Base-by-base conservation (phyloP, 2,888 invertebrate species). In the Melitaea athalia region DNA sequence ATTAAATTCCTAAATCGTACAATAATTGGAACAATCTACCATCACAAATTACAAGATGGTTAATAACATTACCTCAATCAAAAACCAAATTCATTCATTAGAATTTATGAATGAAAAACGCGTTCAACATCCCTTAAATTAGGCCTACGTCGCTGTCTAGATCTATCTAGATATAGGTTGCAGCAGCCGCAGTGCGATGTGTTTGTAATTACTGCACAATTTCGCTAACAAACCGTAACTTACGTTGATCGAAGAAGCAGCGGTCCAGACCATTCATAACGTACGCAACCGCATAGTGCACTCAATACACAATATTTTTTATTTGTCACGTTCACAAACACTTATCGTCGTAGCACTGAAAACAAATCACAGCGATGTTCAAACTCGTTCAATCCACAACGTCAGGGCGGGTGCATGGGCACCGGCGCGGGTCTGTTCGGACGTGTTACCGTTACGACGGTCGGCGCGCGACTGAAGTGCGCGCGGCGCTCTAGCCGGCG, bases 211-310 rank as follows among this genome's bases (percentile, higher is more conserved):
- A 78, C 79, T 57, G 57, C 79, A 84, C 86, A 86, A 67, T 63
- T 65, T 65, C 68, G 62, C 60, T 65, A 64, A 66, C 64, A 70
- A 74, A 76, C 69, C 74, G 67, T 81, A 81, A 85, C 92, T 92
- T 88, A 92, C 92, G 92, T 91, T 92, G 92, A 90, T 92, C 92
- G 89, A 92, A 92, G 89, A 92, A 92, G 86, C 92, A 92, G 86
- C 92, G 91, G 88, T 92, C 92, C 89, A 92, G 87, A 89, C 92
- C 92, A 92, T 92, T 92, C 92, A 92, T 92, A 88, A 92, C 92
- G 87, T 85, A 84, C 83, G 88, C 85, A 89, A 88, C 89, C 84
- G 86, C 92, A 92, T 92, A 90, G 85, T 91, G 91, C 91, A 92
- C 92, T 83, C 75, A 87, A 85, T 82, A 85, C 89, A 87, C 89